Evolutionary conservation across 2,797 vertebrate species (phyloP).

Genomic region (Picus viridis): DNA sequence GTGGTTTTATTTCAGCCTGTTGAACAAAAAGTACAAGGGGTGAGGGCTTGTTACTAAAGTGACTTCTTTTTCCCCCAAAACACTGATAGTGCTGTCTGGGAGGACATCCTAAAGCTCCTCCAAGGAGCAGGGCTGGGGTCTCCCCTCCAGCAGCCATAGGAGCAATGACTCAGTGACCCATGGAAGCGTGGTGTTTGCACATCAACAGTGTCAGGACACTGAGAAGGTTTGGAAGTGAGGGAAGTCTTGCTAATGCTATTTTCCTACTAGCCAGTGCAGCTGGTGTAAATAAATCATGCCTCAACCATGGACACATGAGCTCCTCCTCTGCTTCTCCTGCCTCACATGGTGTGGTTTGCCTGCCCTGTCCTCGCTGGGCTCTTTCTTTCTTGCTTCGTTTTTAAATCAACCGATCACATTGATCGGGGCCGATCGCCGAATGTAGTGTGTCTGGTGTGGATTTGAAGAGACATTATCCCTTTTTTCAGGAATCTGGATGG

Average conservation of each 20-base stretch:
- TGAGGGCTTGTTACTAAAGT: neutral
- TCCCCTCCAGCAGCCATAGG: neutral
- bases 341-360: constrained; percentile 51
- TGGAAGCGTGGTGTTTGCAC: constrained; percentile 23
- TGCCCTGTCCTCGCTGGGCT: constrained; percentile 61
- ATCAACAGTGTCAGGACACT: constrained; percentile 4
- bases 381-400: constrained; percentile 34
- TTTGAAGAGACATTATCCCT: constrained; percentile 67
- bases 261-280: constrained; percentile 30
- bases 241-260: neutral
- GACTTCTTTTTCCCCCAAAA: neutral
- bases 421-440: constrained; percentile 73
- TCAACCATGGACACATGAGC: neutral
- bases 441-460: constrained; percentile 58
- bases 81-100: neutral
- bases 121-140: neutral
- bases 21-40: neutral
- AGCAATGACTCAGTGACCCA: neutral
- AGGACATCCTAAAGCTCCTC: neutral
- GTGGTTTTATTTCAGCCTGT: neutral
- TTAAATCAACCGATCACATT: constrained; percentile 78
- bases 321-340: constrained; percentile 53
- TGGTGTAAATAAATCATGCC: constrained; percentile 30
- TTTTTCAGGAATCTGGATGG: neutral
- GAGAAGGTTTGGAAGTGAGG: neutral